phyloP scores from a whole-genome alignment of 2,888 invertebrate species.

The Eulithis testata region DNA sequence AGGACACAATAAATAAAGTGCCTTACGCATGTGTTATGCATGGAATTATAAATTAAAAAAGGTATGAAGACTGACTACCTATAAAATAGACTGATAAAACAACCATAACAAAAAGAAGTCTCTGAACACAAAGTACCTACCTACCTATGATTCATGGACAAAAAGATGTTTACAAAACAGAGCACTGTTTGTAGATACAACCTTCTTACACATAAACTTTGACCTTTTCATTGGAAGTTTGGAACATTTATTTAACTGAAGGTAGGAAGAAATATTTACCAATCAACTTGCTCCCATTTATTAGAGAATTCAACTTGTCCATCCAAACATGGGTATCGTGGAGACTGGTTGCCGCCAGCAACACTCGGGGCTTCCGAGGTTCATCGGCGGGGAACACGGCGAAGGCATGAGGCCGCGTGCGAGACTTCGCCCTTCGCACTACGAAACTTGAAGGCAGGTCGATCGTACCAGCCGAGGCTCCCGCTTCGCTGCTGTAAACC shows the following conservation, averaged over 20 bases:
- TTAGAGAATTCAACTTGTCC: constrained; percentile 83
- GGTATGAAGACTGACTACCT: not conserved
- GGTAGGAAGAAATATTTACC: constrained; percentile 45
- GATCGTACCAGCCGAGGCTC: constrained; percentile 76
- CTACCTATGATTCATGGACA: constrained; percentile 16
- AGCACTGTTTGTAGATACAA: not conserved
- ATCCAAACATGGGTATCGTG: constrained; percentile 89
- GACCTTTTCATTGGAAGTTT: constrained; percentile 6
- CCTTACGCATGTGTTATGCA: not conserved
- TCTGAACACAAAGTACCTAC: not conserved
- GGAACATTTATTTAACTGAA: constrained; percentile 38
- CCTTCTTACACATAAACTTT: constrained; percentile 3
- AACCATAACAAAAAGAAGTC: not conserved
- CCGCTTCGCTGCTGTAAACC: constrained; percentile 82
- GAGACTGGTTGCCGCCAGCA: constrained; percentile 86
- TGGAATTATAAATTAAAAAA: constrained; percentile 1
- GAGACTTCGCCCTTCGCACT: constrained; percentile 87
- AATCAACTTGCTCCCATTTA: constrained; percentile 67
- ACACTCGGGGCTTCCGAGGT: constrained; percentile 86
- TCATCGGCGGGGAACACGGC: constrained; percentile 86
- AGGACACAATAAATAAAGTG: constrained; percentile 14
- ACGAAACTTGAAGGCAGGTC: constrained; percentile 85
- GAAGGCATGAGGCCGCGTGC: constrained; percentile 88
- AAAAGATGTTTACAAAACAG: constrained; percentile 16
- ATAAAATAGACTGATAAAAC: not conserved